Conservation (phyloP, 2,113 vertebrate genomes). For the Boulengeromyrus knoepffleri region DNA sequence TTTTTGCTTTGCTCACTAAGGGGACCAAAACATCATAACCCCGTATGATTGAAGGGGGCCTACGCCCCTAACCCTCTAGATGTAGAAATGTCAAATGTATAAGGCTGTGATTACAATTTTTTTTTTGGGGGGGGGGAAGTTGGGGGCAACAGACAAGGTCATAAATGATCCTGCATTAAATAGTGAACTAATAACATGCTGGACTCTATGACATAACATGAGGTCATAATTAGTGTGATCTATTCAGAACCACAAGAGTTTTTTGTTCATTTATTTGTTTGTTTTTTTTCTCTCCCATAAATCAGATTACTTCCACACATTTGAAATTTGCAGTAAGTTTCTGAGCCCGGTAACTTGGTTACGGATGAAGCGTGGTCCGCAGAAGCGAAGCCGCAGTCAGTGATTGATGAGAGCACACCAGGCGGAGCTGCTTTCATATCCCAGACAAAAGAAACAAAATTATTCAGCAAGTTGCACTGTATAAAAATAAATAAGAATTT, state of each 20-base stretch:
- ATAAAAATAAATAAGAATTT: slow-evolving; percentile 12
- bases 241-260: slow-evolving; percentile 87
- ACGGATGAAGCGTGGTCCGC: slow-evolving; percentile 72
- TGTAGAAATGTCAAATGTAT: not conserved
- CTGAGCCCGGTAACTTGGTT: slow-evolving; percentile 81
- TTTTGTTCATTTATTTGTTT: slow-evolving; percentile 29
- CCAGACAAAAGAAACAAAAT: slow-evolving; percentile 69
- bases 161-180: slow-evolving; percentile 56
- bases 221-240: slow-evolving; percentile 96
- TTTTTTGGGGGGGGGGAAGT: slow-evolving; percentile 15
- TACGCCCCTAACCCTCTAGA: not conserved
- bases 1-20: not conserved
- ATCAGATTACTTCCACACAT: slow-evolving; percentile 94
- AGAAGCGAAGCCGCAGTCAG: slow-evolving; percentile 66
- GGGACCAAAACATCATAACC: not conserved
- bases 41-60: not conserved
- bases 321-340: slow-evolving; percentile 95
- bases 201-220: slow-evolving; percentile 85
- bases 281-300: slow-evolving; percentile 56
- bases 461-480: slow-evolving; percentile 57
- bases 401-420: slow-evolving; percentile 82
- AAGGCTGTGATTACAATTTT: slow-evolving; percentile 38
- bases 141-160: slow-evolving; percentile 30
- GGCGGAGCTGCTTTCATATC: slow-evolving; percentile 65
- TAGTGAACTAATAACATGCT: slow-evolving; percentile 50